These are phyloP conservation scores for Drosophila malerkotliana DNA, from an alignment of 1,140 invertebrate species.

Conservation along the genomic window DNA sequence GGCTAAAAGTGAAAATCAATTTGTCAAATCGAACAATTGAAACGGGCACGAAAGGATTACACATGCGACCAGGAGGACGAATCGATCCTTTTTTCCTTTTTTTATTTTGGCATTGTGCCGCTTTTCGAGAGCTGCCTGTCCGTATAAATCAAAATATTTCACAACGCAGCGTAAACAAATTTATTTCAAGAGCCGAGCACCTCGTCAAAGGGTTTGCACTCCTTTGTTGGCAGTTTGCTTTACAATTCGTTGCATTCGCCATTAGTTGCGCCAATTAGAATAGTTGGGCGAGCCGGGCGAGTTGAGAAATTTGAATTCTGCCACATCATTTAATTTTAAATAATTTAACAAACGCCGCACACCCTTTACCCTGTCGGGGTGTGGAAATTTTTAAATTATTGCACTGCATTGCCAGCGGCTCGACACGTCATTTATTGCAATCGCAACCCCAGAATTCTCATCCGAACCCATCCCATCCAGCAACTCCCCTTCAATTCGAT, in stretches of 20 bases:
- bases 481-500: slow-evolving; percentile 9
- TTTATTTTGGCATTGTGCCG: background rate
- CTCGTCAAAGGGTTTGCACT: slow-evolving; percentile 51
- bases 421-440: slow-evolving; percentile 53
- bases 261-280: slow-evolving; percentile 78
- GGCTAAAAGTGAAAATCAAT: slow-evolving; percentile 76
- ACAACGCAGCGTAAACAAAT: slow-evolving; percentile 73
- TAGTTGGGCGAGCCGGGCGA: slow-evolving; percentile 20
- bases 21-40: slow-evolving; percentile 81
- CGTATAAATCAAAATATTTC: slow-evolving; percentile 78
- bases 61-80: slow-evolving; percentile 44
- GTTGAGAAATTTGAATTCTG: slow-evolving; percentile 82
- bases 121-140: slow-evolving; percentile 36
- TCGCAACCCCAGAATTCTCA: slow-evolving; percentile 10
- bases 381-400: slow-evolving; percentile 81
- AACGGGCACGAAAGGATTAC: slow-evolving; percentile 77
- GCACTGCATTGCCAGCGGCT: slow-evolving; percentile 56
- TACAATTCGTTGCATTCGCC: slow-evolving; percentile 70
- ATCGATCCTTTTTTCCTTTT: background rate
- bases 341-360: slow-evolving; percentile 59
- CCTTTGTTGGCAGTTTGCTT: slow-evolving; percentile 49
- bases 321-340: slow-evolving; percentile 83
- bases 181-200: slow-evolving; percentile 52
- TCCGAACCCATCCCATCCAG: slow-evolving; percentile 4
- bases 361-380: slow-evolving; percentile 25